Evolutionary conservation across 2,113 vertebrate species (phyloP).

Genomic region (Sorex araneus): DNA sequence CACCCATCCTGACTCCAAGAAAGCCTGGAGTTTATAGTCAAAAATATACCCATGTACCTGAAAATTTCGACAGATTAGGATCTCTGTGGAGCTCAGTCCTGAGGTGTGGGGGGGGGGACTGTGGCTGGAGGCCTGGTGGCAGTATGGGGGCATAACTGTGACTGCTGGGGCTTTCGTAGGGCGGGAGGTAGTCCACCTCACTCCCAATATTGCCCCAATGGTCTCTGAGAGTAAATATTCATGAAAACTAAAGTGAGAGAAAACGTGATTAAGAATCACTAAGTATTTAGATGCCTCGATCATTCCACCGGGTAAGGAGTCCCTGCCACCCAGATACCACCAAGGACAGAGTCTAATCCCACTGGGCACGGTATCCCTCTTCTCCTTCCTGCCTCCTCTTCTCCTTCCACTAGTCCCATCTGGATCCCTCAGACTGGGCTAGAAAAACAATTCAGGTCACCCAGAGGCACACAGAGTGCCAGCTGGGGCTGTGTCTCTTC

Average conservation of each 20-base stretch:
- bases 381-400: background rate
- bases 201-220: too few relatives aligned
- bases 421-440: background rate
- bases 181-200: too few relatives aligned
- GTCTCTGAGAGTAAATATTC: background rate
- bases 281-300: background rate
- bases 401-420: too few relatives aligned
- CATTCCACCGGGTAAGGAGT: background rate
- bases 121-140: too few relatives aligned
- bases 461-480: background rate
- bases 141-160: too few relatives aligned
- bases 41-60: too few relatives aligned
- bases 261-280: background rate
- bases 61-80: too few relatives aligned
- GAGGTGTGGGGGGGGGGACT: too few relatives aligned
- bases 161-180: too few relatives aligned
- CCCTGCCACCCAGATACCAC: background rate
- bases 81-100: too few relatives aligned
- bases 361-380: accelerated
- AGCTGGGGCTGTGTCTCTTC: background rate
- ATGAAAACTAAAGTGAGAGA: background rate
- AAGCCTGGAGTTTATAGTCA: too few relatives aligned
- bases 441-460: background rate
- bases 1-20: too few relatives aligned
- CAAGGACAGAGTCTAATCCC: background rate